Evolutionary conservation across 2,888 invertebrate genomes (phyloP).

Genomic region (Malthinus flaveolus): DNA sequence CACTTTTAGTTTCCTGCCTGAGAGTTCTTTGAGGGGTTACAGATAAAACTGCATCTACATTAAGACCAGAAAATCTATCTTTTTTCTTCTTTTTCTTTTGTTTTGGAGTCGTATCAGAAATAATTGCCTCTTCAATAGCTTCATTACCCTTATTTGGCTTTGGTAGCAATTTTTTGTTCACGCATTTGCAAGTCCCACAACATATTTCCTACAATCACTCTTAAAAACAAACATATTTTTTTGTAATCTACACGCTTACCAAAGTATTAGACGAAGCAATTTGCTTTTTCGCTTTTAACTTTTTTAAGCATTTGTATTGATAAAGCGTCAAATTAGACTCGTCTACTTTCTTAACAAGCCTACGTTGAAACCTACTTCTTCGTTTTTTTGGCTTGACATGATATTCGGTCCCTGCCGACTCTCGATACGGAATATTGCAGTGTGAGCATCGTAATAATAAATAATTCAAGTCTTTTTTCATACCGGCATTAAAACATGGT

Average conservation of each 20-base stretch:
- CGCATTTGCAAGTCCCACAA: slow-evolving; percentile 42
- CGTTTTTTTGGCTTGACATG: neutral
- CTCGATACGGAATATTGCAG: slow-evolving; percentile 12
- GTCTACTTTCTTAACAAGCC: slow-evolving; percentile 1
- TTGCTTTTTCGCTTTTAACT: slow-evolving; percentile 1
- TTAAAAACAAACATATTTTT: too few species aligned
- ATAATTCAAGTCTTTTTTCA: slow-evolving; percentile 10
- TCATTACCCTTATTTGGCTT: slow-evolving; percentile 7
- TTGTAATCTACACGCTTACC: slow-evolving; percentile 9
- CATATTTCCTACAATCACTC: slow-evolving; percentile 36
- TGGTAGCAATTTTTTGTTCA: slow-evolving; percentile 20
- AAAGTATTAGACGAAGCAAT: slow-evolving; percentile 6
- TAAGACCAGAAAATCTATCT: slow-evolving; percentile 55
- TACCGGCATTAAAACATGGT: neutral
- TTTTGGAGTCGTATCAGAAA: neutral
- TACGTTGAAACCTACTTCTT: slow-evolving; percentile 12
- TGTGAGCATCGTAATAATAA: slow-evolving; percentile 9
- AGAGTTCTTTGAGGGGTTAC: slow-evolving; percentile 5
- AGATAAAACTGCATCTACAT: slow-evolving; percentile 35
- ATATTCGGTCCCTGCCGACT: neutral
- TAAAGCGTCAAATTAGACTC: slow-evolving; percentile 6
- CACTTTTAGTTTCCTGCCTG: too few species aligned
- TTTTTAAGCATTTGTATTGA: slow-evolving; percentile 14
- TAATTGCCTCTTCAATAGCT: neutral
- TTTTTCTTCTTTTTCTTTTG: slow-evolving; percentile 47